Base-by-base conservation (phyloP, 2,888 invertebrate species). In the Oxytorus armatus region DNA sequence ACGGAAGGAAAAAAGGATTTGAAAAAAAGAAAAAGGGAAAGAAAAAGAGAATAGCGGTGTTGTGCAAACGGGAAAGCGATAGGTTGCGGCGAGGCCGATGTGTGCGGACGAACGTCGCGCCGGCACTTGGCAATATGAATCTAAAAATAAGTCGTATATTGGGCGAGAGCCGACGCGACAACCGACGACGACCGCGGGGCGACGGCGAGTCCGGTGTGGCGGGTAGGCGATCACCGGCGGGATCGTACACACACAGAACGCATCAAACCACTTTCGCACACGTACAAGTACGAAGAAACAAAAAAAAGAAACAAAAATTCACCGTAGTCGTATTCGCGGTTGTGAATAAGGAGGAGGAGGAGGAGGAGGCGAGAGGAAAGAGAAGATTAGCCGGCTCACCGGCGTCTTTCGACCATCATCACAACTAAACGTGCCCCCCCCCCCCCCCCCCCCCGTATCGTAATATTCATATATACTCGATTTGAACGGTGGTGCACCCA, bases 71-170 rank as follows among this genome's bases (percentile, higher is more conserved):
- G 70, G 61, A 69, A 63, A 74, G 66, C 65, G 74, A 69, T 55
- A 80, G 66, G 8, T 53, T 33, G 36, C 29, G 59, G 66, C 77
- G 77, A 63, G 79, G 79, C 70, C 66, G 16, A 33, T 66, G 55
- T 55, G 53, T 65, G 49, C 59, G 70, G n/a, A 69, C 75, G 79
- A 72, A n/a, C 69, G 77, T 75, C 79, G 77, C 77, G 77, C 79
- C 80, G 80, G 73, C 77, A 81, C 80, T 81, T 81, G 80, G 80
- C 80, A 81, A 88, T 88, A 89, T 89, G 86, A 87, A 86, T 88
- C 89, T 89, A 89, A 89, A 89, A 89, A 89, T 89, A 89, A 86
- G 84, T 79, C 84, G 83, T 86, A 87, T 87, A 89, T 88, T 88
- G 83, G 87, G 86, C 86, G 87, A 88, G 87, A 84, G 85, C 83